Conservation (phyloP, 2,888 invertebrate genomes). For the Eupeodes latifasciatus region DNA sequence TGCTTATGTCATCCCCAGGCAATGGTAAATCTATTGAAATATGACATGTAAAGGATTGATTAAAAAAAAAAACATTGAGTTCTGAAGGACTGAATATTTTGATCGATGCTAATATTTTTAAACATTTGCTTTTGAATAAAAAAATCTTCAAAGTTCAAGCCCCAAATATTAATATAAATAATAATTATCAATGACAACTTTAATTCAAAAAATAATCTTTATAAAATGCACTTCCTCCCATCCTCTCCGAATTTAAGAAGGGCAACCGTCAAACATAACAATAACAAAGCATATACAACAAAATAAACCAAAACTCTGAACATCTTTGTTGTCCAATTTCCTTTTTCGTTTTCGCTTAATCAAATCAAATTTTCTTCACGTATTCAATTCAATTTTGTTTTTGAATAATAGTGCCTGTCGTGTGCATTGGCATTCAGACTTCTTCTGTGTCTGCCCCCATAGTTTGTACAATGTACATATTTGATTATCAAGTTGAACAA, state of each 20-base stretch:
- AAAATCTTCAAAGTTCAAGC: too few species aligned
- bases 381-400: slow-evolving; percentile 44
- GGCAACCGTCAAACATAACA: slow-evolving; percentile 9
- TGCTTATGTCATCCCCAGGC: too few species aligned
- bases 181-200: background rate
- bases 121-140: too few species aligned
- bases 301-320: slow-evolving; percentile 37
- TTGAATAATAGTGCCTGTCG: slow-evolving; percentile 47
- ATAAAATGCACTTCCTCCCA: slow-evolving; percentile 38
- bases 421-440: background rate
- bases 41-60: too few species aligned
- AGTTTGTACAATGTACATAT: background rate
- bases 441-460: background rate
- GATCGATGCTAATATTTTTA: too few species aligned
- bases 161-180: too few species aligned
- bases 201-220: background rate
- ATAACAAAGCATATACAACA: slow-evolving; percentile 28
- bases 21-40: too few species aligned
- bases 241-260: background rate
- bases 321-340: slow-evolving; percentile 49
- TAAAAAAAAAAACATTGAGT: too few species aligned
- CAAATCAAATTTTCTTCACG: slow-evolving; percentile 48
- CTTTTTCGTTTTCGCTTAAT: slow-evolving; percentile 40
- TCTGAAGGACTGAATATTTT: too few species aligned
- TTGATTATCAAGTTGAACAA: background rate